Evolutionary conservation across 2,113 vertebrate genomes (phyloP), one percentile per base, ranked within the genome.

Genomic region (Tapirus terrestris): DNA sequence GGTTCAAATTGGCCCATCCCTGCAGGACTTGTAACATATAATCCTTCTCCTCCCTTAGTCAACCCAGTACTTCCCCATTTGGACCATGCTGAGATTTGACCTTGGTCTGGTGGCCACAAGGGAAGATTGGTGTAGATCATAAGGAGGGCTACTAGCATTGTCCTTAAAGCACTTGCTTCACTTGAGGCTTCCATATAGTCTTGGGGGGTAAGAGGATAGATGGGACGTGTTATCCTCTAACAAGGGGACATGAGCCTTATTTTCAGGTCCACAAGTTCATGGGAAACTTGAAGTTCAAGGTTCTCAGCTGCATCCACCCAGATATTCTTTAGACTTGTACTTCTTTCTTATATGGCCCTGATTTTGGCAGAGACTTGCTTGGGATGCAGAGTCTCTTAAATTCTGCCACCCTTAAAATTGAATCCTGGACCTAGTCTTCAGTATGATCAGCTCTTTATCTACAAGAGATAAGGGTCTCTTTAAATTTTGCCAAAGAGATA

Each of bases 41-140:
- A 89, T 89, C 72, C 39, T 58, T 86, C 84, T 80, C 31, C 39
- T 70, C 31, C 83, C 65, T 70, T 87, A 48, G 33, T 33, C 36
- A 63, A 79, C 48, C 23, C 39, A 58, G 17, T 86, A 80, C 17
- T 80, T 88, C 13, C 61, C 56, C 3, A 31, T 84, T 70, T 90
- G 33, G 43, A 21, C 61, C 29, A 39, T 72, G 61, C n/a, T 89
- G 63, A 94, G 60, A 65, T 94, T 94, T 97, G 73, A 53, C 39
- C 33, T 90, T 73, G 27, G 21, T 25, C 53, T 73, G 13, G 27
- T 72, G n/a, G 21, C 33, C 27, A 9, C 33, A 14, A 77, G 21
- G 31, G 21, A 31, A 76, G 17, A 2, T 89, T 36, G 31, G 10
- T 96, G 11, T 72, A 85, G 18, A 93, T 63, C 31, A n/a, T 82